Conservation (phyloP, 2,113 vertebrate genomes). For the Halcyon malimbica region DNA sequence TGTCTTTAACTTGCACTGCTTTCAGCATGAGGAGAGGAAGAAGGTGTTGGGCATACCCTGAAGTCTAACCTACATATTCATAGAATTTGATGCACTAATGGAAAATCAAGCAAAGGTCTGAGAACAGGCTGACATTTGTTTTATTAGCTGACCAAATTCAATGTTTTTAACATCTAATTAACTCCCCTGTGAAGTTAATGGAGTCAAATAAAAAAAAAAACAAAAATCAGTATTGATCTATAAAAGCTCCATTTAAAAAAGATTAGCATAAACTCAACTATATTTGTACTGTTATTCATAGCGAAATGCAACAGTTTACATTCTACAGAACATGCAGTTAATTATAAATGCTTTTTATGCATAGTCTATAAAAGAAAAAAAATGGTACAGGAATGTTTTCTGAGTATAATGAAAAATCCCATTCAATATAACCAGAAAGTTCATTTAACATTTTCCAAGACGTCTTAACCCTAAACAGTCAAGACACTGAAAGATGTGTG, state of each 20-base stretch:
- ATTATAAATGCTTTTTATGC: constrained; percentile 54
- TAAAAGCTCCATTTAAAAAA: background rate
- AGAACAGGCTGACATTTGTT: background rate
- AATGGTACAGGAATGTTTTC: constrained; percentile 37
- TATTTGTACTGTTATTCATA: background rate
- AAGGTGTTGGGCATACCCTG: background rate
- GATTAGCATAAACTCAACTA: background rate
- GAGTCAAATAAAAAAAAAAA: constrained; percentile 14
- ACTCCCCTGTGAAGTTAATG: background rate
- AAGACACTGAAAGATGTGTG: background rate
- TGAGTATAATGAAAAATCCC: background rate
- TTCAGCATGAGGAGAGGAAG: background rate
- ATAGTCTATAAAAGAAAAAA: constrained; percentile 23
- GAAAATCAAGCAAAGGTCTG: background rate
- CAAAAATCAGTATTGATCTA: background rate
- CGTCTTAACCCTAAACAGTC: background rate
- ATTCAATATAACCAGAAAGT: background rate
- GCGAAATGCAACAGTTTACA: constrained; percentile 17
- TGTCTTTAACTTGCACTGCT: background rate
- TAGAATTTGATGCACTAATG: background rate
- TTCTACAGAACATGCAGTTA: constrained; percentile 35
- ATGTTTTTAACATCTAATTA: background rate
- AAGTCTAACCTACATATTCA: background rate
- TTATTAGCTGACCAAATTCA: background rate
- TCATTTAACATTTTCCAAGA: constrained; percentile 23